Base-by-base conservation (phyloP, 2,888 invertebrate species). In the Conomelus anceps region DNA sequence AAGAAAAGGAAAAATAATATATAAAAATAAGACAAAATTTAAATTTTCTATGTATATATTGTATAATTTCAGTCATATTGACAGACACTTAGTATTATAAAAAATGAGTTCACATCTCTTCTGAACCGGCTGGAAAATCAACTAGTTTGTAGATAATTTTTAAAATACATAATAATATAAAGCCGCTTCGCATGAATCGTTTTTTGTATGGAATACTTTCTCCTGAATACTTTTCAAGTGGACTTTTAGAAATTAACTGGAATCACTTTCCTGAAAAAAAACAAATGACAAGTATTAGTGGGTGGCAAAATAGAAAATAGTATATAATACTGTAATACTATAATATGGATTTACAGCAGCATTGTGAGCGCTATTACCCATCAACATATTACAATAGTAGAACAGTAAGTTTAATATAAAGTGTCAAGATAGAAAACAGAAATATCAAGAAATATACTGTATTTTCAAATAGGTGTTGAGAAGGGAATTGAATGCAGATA, bases 191-290 rank as follows among this genome's bases (percentile, higher is more conserved):
- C 26, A 11, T 26, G 26, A 7, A 26, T 26, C 4, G 11, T 7
- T 26, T 7, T 7, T 26, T 26, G 4, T 26, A 11, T 26, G 26
- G 26, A 26, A 26, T 11, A 7, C 26, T 26, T 26, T 11, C 26
- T 63, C n/a, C 63, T n/a, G 20, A 63, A 20, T 63, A 63, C 63
- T 63, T 63, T 63, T 63, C n/a, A 63, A 63, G 63, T 63, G 4
- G 63, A 63, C 63, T n/a, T 17, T 34, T 13, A 11, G 13, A 34
- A 1, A 63, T 88, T 88, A 88, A 88, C 88, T 88, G n/a, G 88
- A 88, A 26, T 88, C 88, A 88, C 88, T 88, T 41, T 88, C 88
- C 88, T 88, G 88, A 13, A 88, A 88, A 23, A 88, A 4, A 84
- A 84, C 7, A 84, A 84, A n/a, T n/a, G n/a, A n/a, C n/a, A n/a